phyloP scores from a whole-genome alignment of 2,888 invertebrate species.

The Cylindroiulus punctatus region DNA sequence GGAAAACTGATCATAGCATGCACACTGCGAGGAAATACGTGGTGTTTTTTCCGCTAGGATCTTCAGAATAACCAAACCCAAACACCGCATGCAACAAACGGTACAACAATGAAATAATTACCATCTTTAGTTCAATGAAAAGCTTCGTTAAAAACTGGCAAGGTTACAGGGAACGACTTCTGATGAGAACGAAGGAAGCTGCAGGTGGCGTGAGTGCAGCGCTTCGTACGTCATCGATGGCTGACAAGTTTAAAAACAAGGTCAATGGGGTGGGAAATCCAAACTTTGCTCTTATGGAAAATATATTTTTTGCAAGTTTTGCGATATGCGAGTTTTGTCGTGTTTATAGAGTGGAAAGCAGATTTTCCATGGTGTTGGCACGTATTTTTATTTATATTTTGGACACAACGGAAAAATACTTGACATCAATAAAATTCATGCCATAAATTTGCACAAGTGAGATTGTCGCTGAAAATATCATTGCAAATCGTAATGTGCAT shows the following conservation, averaged over 20 bases:
- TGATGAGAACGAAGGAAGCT: not conserved
- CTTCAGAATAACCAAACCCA: not conserved
- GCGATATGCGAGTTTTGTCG: too few relatives aligned
- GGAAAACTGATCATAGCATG: not conserved
- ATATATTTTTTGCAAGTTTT: too few relatives aligned
- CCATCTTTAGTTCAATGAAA: constrained; percentile 1
- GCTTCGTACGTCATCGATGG: not conserved
- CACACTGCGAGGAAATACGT: not conserved
- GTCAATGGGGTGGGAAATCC: not conserved
- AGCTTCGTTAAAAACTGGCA: not conserved
- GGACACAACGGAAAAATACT: too few relatives aligned
- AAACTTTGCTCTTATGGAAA: not conserved
- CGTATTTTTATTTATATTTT: too few relatives aligned
- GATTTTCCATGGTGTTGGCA: too few relatives aligned
- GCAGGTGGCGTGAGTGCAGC: constrained; percentile 14
- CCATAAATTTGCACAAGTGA: too few relatives aligned
- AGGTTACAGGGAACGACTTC: not conserved
- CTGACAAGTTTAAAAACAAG: not conserved
- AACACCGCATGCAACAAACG: not conserved
- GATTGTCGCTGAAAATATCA: too few relatives aligned
- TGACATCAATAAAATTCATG: too few relatives aligned
- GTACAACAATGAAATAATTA: not conserved
- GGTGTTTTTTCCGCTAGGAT: not conserved
- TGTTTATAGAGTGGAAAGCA: too few relatives aligned
- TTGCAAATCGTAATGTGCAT: too few relatives aligned